Base-by-base conservation (phyloP, 2,888 invertebrate species). In the Pachycephus smyrnensis region DNA sequence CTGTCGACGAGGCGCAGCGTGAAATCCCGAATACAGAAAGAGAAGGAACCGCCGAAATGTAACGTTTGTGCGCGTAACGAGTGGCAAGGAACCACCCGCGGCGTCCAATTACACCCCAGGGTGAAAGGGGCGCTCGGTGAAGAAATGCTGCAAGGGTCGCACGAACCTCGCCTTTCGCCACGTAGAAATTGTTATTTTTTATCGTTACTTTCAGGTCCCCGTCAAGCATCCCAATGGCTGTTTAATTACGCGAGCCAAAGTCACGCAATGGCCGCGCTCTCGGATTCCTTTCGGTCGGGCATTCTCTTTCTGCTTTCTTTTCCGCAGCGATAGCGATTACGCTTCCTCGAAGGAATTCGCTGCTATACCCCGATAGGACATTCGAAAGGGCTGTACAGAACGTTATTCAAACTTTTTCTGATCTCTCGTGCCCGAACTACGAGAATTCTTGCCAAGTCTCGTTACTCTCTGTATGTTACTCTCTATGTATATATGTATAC, bases 1-100 rank as follows among this genome's bases (percentile, higher is more conserved):
- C 37, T 3, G 12, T 4, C 12, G 12, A 36, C 12, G 36, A 12
- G 37, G 69, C 69, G 69, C 69, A 69, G 69, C 69, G 69, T 69
- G 69, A 69, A 32, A 12, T 40, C 40, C 4, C 37, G 40, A 40
- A 40, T 40, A 15, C 40, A 69, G 69, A 69, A 69, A 4, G 6
- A 32, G 76, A 35, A 76, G 75, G 73, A 82, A 80, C 83, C 81
- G 82, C 81, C 81, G 83, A 81, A 83, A 81, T 80, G 81, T 83
- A 84, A 87, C 83, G 83, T 78, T 77, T 32, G 12, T 73, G n/a
- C 80, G 76, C 80, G 80, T 82, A 82, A 85, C 81, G 84, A 85
- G 78, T 78, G 83, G 80, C 78, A 79, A 80, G 80, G 80, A 75
- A 69, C 55, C 83, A 84, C 82, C 84, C 82, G 83, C 80, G 81